Evolutionary conservation across 2,888 invertebrate species (phyloP), one percentile per base, ranked within the genome.

Genomic region (Mesopsocus fuscifrons): DNA sequence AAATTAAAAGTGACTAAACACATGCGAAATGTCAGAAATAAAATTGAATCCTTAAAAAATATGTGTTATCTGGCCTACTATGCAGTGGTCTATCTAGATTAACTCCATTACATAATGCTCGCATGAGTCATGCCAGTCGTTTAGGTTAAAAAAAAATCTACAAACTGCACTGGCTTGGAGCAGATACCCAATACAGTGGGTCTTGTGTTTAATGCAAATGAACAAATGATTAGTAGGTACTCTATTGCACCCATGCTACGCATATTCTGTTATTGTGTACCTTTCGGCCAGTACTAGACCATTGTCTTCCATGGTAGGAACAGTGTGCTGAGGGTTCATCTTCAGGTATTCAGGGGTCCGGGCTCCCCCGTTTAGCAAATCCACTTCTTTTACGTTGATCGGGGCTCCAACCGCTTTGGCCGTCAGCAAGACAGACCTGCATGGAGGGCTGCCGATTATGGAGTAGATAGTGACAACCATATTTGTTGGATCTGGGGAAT

Each of bases 321-420:
- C 38, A 13, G 17, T 17, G 9, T 38, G 38, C 20, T 38, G 38
- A 20, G 38, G 20, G 18, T 38, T 38, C 18, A 38, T 9, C 20
- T 38, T 38, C 38, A 21, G n/a, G 20, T 18, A 38, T 17, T 38
- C 38, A 13, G 6, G 5, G 21, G 16, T 38, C 21, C n/a, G 13
- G 20, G 15, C n/a, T 11, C 20, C 38, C 5, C 38, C 38, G 4
- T 9, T 17, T 11, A 38, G n/a, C 9, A 38, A 13, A 20, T 38
- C 20, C 4, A 20, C 11, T 20, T 18, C 38, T 20, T 38, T 38
- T 5, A 17, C 4, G 17, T 38, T 21, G 9, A 38, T 16, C 5
- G 3, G 17, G n/a, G 20, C 16, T 4, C 38, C 38, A 21, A 38
- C 21, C 4, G 38, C 20, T 4, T 38, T 21, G 5, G 38, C 38